Evolutionary conservation across 2,888 invertebrate genomes (phyloP).

Genomic region (Galeopsomyia nigrocyanea): DNA sequence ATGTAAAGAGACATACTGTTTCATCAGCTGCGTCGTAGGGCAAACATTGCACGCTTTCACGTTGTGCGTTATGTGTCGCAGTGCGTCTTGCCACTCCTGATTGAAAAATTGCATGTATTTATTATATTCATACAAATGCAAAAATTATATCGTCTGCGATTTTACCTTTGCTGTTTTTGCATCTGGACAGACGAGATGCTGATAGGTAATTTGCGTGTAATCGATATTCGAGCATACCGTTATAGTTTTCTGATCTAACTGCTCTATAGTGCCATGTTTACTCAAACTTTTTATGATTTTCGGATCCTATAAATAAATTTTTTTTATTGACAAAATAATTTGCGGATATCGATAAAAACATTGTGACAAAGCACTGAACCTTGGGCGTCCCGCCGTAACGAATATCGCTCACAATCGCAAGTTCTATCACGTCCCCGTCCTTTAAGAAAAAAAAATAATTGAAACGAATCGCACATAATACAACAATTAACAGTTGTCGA

Average conservation of each 20-base stretch:
- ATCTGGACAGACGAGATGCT: constrained; percentile 74
- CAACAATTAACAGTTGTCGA: constrained; percentile 36
- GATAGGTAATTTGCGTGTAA: constrained; percentile 77
- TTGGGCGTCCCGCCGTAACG: constrained; percentile 66
- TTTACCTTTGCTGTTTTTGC: constrained; percentile 74
- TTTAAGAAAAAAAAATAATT: constrained; percentile 38
- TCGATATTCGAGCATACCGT: constrained; percentile 78
- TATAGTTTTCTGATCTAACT: constrained; percentile 75
- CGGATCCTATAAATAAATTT: constrained; percentile 67
- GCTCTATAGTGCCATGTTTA: constrained; percentile 68
- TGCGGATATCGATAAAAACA: not conserved
- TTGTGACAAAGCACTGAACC: constrained; percentile 49
- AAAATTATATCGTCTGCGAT: no score
- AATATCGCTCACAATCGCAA: constrained; percentile 67
- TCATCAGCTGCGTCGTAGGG: constrained; percentile 94
- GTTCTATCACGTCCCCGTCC: constrained; percentile 67
- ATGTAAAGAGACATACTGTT: constrained; percentile 81
- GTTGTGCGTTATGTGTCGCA: constrained; percentile 93
- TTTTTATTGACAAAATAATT: not conserved
- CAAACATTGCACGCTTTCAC: constrained; percentile 97
- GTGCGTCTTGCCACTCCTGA: constrained; percentile 92
- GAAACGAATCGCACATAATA: no score
- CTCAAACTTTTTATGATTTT: constrained; percentile 71
- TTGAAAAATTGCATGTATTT: no score
- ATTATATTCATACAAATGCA: no score